Evolutionary conservation across 2,797 vertebrate species (phyloP), one percentile per base, ranked within the genome.

Genomic region (Macropodus opercularis): DNA sequence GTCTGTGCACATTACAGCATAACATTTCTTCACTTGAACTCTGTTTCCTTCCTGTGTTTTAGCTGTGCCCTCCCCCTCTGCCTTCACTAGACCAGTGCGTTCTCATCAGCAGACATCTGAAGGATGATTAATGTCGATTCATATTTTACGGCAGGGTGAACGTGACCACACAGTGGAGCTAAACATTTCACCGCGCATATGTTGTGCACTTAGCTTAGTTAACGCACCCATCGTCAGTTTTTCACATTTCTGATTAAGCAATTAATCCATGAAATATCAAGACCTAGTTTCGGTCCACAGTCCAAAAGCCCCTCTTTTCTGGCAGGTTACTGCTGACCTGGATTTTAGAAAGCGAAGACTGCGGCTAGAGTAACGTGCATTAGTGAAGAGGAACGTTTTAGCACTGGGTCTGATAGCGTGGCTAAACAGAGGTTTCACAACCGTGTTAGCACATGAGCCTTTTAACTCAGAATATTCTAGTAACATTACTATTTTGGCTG

Each of bases 381-480:
- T 60, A 69, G 56, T 48, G 40, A 38, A 63, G 39, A 52, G 19
- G 41, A 73, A 53, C 39, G 39, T 62, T 70, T 63, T 17, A 44
- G 42, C 56, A 62, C n/a, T 23, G 42, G 63, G 62, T 48, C 9
- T 63, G 56, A 60, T 36, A 65, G 53, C 31, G 65, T 3, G 4
- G 21, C 53, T 71, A 64, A 78, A 67, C 40, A 5, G 67, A 72
- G 58, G 49, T 72, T 54, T 73, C 76, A 68, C 62, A 62, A 11
- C 71, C 18, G 48, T 18, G 46, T 52, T 24, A 59, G 73, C 72
- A 66, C 55, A 70, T 6, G 18, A 66, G 63, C 51, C 68, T 69
- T 68, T 76, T 51, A 64, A 39, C 40, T 38, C 79, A 77, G 72
- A 87, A 81, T 86, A 82, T 85, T 89, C 80, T 79, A 81, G 72